A percentile compares a stretch with the other conserved stretches of the same genome.
These are phyloP conservation scores for Hucho hucho DNA, from an alignment of 2,113 vertebrate genomes.

Conservation along the genomic window DNA sequence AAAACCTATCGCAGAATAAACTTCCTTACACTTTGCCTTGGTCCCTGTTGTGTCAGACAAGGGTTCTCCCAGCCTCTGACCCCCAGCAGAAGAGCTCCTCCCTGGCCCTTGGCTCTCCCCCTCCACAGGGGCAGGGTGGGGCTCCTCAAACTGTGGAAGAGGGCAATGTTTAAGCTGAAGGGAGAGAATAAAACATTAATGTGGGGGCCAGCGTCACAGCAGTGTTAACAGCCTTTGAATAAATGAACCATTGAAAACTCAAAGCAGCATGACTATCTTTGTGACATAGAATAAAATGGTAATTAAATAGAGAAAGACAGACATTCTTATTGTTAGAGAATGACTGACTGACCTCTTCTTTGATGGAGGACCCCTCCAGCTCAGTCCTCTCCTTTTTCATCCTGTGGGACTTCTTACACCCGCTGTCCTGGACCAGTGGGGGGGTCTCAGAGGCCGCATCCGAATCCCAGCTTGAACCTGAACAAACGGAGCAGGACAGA, in stretches of 20 bases:
- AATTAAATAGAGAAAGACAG: too few relatives aligned
- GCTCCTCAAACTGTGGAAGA: constrained; percentile 38
- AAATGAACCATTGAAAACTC: too few relatives aligned
- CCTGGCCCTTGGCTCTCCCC: constrained; percentile 31
- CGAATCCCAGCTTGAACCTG: constrained; percentile 28
- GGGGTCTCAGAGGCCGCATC: constrained; percentile 34
- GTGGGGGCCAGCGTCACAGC: too few relatives aligned
- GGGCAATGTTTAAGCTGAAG: background rate
- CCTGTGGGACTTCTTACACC: constrained; percentile 28
- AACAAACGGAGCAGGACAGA: background rate
- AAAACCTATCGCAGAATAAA: too few relatives aligned
- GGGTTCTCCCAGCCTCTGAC: constrained; percentile 36
- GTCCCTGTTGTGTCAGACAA: constrained; percentile 37
- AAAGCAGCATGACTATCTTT: too few relatives aligned
- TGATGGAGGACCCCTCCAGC: constrained; percentile 49
- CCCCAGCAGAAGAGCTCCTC: constrained; percentile 18
- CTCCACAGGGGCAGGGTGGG: constrained; percentile 14
- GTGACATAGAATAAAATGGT: too few relatives aligned
- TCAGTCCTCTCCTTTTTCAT: constrained; percentile 57
- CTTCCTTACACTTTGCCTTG: constrained; percentile 57
- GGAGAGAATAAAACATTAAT: background rate
- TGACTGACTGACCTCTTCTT: constrained; percentile 54
- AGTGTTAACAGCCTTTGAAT: background rate
- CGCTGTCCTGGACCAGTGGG: constrained; percentile 24
- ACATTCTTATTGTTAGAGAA: background rate